Evolutionary conservation across 2,113 vertebrate genomes (phyloP), one percentile per base, ranked within the genome.

Genomic region (Oncorhynchus mykiss): DNA sequence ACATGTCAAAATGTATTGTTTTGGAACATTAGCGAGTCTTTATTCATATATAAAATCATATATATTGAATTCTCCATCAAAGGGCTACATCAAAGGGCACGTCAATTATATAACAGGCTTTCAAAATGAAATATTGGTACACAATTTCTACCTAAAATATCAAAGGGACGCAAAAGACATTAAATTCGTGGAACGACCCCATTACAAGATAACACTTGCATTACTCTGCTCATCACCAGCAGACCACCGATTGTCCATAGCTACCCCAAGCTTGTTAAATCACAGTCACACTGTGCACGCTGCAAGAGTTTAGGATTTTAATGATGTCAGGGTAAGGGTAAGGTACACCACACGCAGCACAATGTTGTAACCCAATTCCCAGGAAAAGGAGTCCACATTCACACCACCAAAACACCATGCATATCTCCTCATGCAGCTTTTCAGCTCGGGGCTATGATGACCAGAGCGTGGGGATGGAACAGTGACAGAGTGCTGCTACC

Each of bases 401-500:
- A 70, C 22, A 48, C 31, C 24, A 59, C 49, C 25, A 31, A 18
- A 18, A 59, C 49, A 72, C 49, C 16, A 59, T 31, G 51, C 25
- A 13, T 59, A 64, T 72, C 70, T 59, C 70, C 70, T 72, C 14
- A 60, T 31, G 72, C 72, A 65, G 59, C 20, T 22, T 65, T 39
- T 20, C 29, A 31, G 9, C 59, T 27, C 1, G 54, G 62, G 25
- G 64, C 39, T n/a, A 31, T 31, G 70, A 29, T 72, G 70, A 72
- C 70, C 51, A 18, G 39, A 6, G n/a, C n/a, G 22, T 7, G 5
- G 18, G 31, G 24, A 51, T 45, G 39, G 72, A 45, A 18, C 24
- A 49, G 24, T 74, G 64, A 74, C 73, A 29, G 72, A 25, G 64
- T 45, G 18, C 9, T 29, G 64, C 45, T 31, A 67, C 14, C 62